Base-by-base conservation (phyloP, 2,888 invertebrate genomes). In the Pheosia gnoma region DNA sequence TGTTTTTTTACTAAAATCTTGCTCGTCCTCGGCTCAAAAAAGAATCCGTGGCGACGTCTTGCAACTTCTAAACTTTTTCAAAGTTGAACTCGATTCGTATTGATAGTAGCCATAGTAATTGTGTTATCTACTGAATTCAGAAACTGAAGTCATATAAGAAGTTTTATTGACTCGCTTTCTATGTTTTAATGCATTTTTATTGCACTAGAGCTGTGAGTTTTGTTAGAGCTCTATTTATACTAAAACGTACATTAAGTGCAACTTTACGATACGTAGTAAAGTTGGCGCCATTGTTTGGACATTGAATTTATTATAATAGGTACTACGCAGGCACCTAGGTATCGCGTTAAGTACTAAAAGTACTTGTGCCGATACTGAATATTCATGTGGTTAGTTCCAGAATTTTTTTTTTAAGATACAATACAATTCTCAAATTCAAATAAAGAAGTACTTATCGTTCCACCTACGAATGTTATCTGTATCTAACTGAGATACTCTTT, bases 161-260 rank as follows among this genome's bases (percentile, higher is more conserved):
- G 66, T 74, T 68, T 71, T 69, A 69, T 70, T 66, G 47, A 11
- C 43, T 49, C 47, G 43, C 59, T 66, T 71, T 41, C 63, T 55
- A 63, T 66, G 61, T 63, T 62, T 69, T 59, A 61, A 67, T 67
- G 69, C 71, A 67, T 67, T 68, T 74, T 75, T 68, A 76, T 64
- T 73, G 72, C 67, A 64, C 25, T 53, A 13, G 36, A 47, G n/a
- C 10, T n/a, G 10, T 51, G 36, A 6, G 58, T 59, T 52, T 59
- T 54, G 25, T 25, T 38, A 10, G 3, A 25, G 41, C 9, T 38
- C 7, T 43, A 52, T 38, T 25, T 51, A 51, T 51, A 25, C 52
- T 38, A 41, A 39, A n/a, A 5, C 10, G 13, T 39, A 9, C 52
- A 59, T 37, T 59, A 52, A 52, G 10, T 53, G 36, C 43, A 25